phyloP scores from a whole-genome alignment of 2,113 vertebrate genomes.

The Caloenas nicobarica region DNA sequence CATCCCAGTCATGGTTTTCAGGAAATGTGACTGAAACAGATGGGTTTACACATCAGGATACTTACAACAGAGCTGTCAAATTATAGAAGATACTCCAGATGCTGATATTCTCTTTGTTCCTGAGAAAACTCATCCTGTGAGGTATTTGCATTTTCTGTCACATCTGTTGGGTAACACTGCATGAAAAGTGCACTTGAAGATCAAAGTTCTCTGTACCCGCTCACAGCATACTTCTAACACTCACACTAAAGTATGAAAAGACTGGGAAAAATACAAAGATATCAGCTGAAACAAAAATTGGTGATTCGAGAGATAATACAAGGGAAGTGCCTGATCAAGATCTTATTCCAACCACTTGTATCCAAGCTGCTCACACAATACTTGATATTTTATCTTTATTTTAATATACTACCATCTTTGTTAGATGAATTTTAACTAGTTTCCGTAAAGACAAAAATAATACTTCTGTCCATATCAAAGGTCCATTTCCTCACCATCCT shows the following conservation, averaged over 20 bases:
- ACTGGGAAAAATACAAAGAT: neutral
- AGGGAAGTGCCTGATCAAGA: neutral
- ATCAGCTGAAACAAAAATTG: neutral
- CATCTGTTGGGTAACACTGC: neutral
- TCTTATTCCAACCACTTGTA: neutral
- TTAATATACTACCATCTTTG: neutral
- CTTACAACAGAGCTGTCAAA: neutral
- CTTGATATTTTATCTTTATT: neutral
- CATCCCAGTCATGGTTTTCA: neutral
- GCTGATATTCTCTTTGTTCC: neutral
- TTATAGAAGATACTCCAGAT: neutral
- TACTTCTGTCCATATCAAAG: neutral
- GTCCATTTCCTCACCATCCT: neutral
- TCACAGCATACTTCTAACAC: neutral
- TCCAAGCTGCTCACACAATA: neutral
- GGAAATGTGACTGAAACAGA: neutral
- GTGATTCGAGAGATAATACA: neutral
- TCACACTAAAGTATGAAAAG: neutral
- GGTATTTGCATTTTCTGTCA: neutral
- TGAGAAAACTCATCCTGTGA: neutral
- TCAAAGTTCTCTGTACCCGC: neutral
- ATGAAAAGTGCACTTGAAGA: neutral
- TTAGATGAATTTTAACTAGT: neutral
- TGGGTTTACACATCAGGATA: neutral
- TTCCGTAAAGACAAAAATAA: neutral